Base-by-base conservation (phyloP, 2,888 invertebrate genomes). In the Chloroclysta siterata region DNA sequence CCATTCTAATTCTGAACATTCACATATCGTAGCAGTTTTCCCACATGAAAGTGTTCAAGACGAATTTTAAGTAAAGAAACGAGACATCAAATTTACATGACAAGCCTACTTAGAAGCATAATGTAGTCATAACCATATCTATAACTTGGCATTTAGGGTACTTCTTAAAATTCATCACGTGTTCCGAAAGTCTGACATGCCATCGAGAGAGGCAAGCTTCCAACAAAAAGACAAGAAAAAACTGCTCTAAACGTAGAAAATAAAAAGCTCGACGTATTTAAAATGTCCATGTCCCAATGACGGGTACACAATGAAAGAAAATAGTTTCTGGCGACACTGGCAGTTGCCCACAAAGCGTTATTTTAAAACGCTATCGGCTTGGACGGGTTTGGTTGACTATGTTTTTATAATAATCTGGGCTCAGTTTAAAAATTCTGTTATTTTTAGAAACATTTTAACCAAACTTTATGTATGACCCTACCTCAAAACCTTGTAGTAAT, bases 151-250 rank as follows among this genome's bases (percentile, higher is more conserved):
- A 81, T 80, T 79, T 78, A 46, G 78, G 70, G 76, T 69, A 82
- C 84, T 83, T 85, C 85, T 92, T 90, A 86, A 89, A 90, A 92
- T 91, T 90, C 90, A 89, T 87, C 89, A 87, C 89, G 72, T 85
- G 87, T 86, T 74, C 72, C 73, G 71, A 75, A 81, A 83, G 77
- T 74, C 79, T 69, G 74, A 76, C 72, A 81, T 80, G 71, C 80
- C 84, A 79, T 82, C 79, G 80, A 84, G 77, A 79, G 84, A 87
- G 83, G 85, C 84, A 82, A 78, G 84, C 83, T 88, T 88, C 77
- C 71, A 79, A 87, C 81, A 86, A 88, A 87, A 88, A 85, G 63
- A 73, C 63, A 80, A 80, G 81, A 84, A 85, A 39, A 80, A 75
- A 60, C 56, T 50, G 39, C 57, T 56, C n/a, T 64, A 63, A 54